Percentiles rank a stretch among this genome's conserved stretches.
phyloP scores from a whole-genome alignment of 2,113 vertebrate genomes.

The Calidris pugnax region DNA sequence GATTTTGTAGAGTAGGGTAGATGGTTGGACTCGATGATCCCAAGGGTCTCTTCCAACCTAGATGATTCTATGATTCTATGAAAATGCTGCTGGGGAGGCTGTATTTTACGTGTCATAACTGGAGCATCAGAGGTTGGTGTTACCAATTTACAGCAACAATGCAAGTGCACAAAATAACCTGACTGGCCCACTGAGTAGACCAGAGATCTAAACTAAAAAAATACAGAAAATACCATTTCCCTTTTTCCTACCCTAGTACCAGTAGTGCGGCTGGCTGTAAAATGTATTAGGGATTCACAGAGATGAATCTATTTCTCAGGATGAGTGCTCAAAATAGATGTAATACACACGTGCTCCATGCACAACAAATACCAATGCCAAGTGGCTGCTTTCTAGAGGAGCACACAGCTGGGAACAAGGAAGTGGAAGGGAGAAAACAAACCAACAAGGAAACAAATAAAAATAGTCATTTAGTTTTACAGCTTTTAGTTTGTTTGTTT shows the following conservation, averaged over 20 bases:
- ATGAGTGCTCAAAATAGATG: background rate
- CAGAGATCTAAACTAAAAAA: background rate
- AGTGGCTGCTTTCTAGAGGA: slow-evolving; percentile 20
- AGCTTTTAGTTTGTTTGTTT: slow-evolving; percentile 64
- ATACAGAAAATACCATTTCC: background rate
- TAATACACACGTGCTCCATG: background rate
- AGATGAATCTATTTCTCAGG: background rate
- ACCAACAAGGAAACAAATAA: slow-evolving; percentile 42
- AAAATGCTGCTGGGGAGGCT: background rate
- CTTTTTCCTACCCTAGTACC: background rate
- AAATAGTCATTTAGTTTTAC: slow-evolving; percentile 51
- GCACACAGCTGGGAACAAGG: slow-evolving; percentile 34
- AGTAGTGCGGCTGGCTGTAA: background rate
- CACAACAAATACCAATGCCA: slow-evolving; percentile 1
- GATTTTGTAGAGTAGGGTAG: no score
- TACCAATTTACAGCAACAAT: background rate
- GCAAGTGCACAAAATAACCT: background rate
- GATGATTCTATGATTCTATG: no score
- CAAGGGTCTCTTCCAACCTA: no score
- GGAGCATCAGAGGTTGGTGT: background rate
- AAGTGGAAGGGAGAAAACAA: slow-evolving; percentile 36
- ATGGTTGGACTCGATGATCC: no score
- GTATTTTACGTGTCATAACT: background rate
- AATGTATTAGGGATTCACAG: background rate
- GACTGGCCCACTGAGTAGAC: background rate